Percentiles rank a stretch among this genome's conserved stretches.
Conservation (phyloP, 2,888 invertebrate genomes). For the Euzetes globulus region DNA sequence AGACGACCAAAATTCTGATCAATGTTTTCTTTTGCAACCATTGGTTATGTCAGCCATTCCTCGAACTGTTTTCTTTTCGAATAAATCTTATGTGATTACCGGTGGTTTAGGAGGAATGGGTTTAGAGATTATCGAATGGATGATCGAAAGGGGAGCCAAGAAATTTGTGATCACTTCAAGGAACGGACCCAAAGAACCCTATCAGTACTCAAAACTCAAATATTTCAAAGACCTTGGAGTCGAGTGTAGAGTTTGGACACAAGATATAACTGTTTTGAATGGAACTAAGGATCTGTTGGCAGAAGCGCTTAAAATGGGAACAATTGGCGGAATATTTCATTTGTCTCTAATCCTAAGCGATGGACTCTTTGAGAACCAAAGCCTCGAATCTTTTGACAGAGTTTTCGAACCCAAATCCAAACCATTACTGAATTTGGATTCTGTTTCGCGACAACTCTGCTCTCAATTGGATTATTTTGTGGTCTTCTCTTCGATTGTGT, state of each 20-base stretch:
- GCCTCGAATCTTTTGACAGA: constrained; percentile 66
- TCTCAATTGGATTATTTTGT: constrained; percentile 81
- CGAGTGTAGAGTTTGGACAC: too few relatives aligned
- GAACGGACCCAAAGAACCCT: constrained; percentile 81
- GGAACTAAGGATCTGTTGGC: constrained; percentile 61
- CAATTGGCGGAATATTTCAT: constrained; percentile 84
- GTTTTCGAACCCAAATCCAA: constrained; percentile 75
- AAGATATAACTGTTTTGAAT: too few relatives aligned
- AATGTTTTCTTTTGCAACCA: too few relatives aligned
- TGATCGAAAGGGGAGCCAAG: constrained; percentile 77
- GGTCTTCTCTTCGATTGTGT: constrained; percentile 87
- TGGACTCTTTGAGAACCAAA: constrained; percentile 76
- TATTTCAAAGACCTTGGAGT: constrained; percentile 48
- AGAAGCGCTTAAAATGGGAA: constrained; percentile 54
- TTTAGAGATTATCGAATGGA: constrained; percentile 82
- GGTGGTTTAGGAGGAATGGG: constrained; percentile 94
- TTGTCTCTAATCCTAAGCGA: constrained; percentile 74
- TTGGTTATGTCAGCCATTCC: constrained; percentile 57
- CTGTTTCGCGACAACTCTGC: constrained; percentile 65
- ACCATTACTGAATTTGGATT: constrained; percentile 74
- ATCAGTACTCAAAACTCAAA: constrained; percentile 75
- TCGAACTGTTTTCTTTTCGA: constrained; percentile 62
- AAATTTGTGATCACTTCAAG: constrained; percentile 78
- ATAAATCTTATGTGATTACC: constrained; percentile 52
- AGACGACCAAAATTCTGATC: too few relatives aligned